Evolutionary conservation across 2,888 invertebrate species (phyloP), one percentile per base, ranked within the genome.

Genomic region (Cryptocephalus primarius): DNA sequence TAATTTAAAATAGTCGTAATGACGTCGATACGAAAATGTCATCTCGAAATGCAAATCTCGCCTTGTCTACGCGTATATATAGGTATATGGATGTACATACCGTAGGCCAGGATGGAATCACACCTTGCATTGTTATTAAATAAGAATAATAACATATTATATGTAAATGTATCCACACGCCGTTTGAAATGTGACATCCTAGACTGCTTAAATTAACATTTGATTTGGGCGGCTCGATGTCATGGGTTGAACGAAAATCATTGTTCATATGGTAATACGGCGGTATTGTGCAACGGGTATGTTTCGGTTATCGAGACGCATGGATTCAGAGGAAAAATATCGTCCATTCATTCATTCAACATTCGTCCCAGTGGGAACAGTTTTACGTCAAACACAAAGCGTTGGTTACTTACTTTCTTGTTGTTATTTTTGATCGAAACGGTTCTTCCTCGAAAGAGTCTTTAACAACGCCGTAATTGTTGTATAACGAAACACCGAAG

Each of bases 121-220:
- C 69, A 67, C 68, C 68, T 68, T 59, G 61, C 61, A 69, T 67
- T 68, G 68, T 69, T 68, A 68, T 68, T 68, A 68, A 67, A 66
- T 65, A 66, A 66, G 69, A 69, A 69, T 69, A 69, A 69, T 69
- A 68, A 68, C 67, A 68, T 68, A 69, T 69, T 69, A 69, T 69
- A 69, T 69, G 69, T 67, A 64, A 69, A 69, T 69, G 63, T 63
- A 64, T 64, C 63, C 65, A 63, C 64, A 65, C 63, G 55, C 60
- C 60, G 58, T 66, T 66, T 60, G 61, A 66, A 65, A 64, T 65
- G 65, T 64, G 67, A 67, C 67, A 67, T 66, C 64, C 61, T 62
- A 62, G 61, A 62, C 61, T 64, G 66, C 57, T 68, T 67, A 66
- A 64, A 68, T 68, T 68, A 68, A 67, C 68, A 69, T 68, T 67